These are phyloP conservation scores for Aleiodes testaceus DNA, from an alignment of 2,888 invertebrate genomes.

Conservation along the genomic window DNA sequence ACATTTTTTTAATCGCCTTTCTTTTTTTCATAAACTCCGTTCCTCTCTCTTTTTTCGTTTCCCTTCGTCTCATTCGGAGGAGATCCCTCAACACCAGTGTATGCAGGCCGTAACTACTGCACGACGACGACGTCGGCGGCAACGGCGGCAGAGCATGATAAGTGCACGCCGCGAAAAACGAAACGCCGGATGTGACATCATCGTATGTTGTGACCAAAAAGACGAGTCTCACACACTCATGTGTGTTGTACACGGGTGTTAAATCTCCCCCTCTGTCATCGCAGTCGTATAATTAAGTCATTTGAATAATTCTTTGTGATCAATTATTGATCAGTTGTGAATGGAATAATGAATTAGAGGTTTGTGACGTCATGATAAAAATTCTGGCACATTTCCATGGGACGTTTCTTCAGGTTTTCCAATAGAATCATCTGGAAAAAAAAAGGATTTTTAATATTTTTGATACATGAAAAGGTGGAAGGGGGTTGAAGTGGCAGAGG, in stretches of 20 bases:
- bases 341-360: constrained; percentile 37
- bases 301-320: background rate
- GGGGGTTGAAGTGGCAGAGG: constrained; percentile 14
- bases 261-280: constrained; percentile 5
- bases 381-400: too few relatives aligned
- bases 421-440: background rate
- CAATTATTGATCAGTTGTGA: constrained; percentile 3
- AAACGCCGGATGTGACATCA: constrained; percentile 69
- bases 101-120: constrained; percentile 10
- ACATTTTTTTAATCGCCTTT: constrained; percentile 19
- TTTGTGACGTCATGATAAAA: constrained; percentile 55
- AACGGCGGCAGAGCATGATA: constrained; percentile 52
- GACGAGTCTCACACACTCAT: constrained; percentile 33
- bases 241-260: too few relatives aligned
- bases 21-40: constrained; percentile 2
- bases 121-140: constrained; percentile 24
- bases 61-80: constrained; percentile 1
- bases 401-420: too few relatives aligned
- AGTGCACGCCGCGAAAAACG: constrained; percentile 62
- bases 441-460: too few relatives aligned
- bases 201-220: constrained; percentile 46
- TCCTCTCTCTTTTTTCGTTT: constrained; percentile 16
- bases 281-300: background rate
- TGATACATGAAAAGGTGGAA: constrained; percentile 8
- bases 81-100: background rate